Evolutionary conservation across 1,140 invertebrate genomes (phyloP), one percentile per base, ranked within the genome.

Genomic region (Patella vulgata): DNA sequence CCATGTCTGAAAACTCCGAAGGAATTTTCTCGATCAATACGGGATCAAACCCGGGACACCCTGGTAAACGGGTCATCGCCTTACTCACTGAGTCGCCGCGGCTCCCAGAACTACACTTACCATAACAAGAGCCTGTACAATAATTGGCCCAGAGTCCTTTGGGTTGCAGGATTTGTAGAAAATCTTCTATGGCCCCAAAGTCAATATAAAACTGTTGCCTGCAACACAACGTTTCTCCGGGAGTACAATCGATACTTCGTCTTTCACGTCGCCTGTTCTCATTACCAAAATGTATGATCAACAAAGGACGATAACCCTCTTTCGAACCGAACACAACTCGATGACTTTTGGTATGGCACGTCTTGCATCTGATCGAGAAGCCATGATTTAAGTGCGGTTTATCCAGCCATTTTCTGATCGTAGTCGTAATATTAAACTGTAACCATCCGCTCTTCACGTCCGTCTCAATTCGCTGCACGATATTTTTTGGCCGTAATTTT

Each of bases 351-450:
- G 28, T 25, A 23, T 39, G 33, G 36, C 58, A 59, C 6, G 58
- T 59, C 58, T 59, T 59, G 25, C 58, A 59, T 12, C 58, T 30
- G 48, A 59, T 30, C 27, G 48, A 47, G 46, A 59, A 21, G 25
- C 50, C 40, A 47, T 52, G 58, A 17, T 23, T n/a, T 14, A 48
- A 27, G 23, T 33, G 46, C 11, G 47, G 39, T n/a, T 11, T 19
- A 12, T 50, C 30, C 12, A 40, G 14, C 58, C 48, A 59, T 6
- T 48, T 17, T 36, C 30, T 47, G 23, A 59, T 47, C 4, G 42
- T 47, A 2, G 36, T 39, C 0, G 58, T 59, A 39, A 59, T 27
- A 36, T 59, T 48, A 42, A 59, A 59, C 21, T 27, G 31, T 14
- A 59, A 2, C 58, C 58, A 59, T 12, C 58, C 58, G 9, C 51